Percentiles rank a stretch among this genome's conserved stretches.
phyloP scores from a whole-genome alignment of 1,140 invertebrate genomes.

The Calliphora vicina region DNA sequence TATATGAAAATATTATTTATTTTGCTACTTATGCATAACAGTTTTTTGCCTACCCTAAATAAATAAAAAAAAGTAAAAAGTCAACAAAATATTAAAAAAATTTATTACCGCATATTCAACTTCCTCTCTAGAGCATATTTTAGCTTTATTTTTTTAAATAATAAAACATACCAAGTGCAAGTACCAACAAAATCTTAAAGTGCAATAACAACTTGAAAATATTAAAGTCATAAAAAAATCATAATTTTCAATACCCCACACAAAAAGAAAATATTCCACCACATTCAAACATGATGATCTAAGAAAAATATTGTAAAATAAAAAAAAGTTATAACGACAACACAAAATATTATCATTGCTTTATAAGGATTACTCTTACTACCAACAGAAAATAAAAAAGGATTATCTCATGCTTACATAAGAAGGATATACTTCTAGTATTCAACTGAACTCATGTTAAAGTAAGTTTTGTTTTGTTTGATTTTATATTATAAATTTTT shows the following conservation, averaged over 20 bases:
- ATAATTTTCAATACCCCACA: neutral
- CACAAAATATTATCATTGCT: neutral
- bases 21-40: neutral
- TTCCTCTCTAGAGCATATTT: neutral
- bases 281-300: neutral
- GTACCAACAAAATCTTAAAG: neutral
- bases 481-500: neutral
- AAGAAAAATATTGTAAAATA: too few relatives aligned
- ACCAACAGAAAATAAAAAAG: neutral
- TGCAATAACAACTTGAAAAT: neutral
- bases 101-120: neutral
- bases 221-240: neutral
- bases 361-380: neutral
- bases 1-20: neutral
- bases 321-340: neutral
- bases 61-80: neutral
- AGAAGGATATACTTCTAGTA: neutral
- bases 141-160: neutral
- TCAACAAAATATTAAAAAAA: neutral
- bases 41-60: neutral
- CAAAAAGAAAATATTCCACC: neutral
- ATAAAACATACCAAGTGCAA: neutral
- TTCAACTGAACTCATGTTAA: constrained; percentile 17
- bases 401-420: constrained; percentile 27
- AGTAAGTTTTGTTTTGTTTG: constrained; percentile 26